Base-by-base conservation (phyloP, 2,888 invertebrate species). In the Apodemia hepburni region DNA sequence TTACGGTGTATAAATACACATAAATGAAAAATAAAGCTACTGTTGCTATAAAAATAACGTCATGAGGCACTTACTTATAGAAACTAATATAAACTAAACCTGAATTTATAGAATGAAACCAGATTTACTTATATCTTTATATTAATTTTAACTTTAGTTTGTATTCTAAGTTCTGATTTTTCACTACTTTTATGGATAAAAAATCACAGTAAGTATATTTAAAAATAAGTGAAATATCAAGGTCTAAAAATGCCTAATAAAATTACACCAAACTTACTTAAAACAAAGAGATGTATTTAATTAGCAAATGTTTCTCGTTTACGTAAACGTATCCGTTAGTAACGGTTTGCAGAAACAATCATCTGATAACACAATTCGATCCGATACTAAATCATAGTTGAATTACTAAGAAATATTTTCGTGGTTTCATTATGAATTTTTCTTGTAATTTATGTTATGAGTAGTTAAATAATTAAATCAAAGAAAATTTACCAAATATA, bases 271-370 rank as follows among this genome's bases (percentile, higher is more conserved):
- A 54, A 29, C 54, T 29, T 3, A 2, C 29, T 29, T 54, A 22
- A 54, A 27, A 54, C 54, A 54, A 54, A 54, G 29, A 54, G 54
- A 29, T 54, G 54, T 54, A 54, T 29, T 54, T 54, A 54, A 54
- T 54, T 54, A 29, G 27, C 29, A 27, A 54, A 54, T 45, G 45
- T 45, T 45, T 29, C 54, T 27, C 15, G 54, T 54, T 54, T 54
- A 54, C 54, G 29, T 54, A 54, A 54, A 54, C 54, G 54, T 54
- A 54, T 54, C 54, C 54, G 54, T 54, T 54, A 54, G 54, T 54
- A 54, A 29, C 54, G 54, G 54, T 54, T 54, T 27, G 18, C 27
- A 27, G 15, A n/a, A 54, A 54, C 54, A 54, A 54, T 54, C 22
- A 54, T 54, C 27, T 54, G 54, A 54, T 54, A 54, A 54, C 15